Conservation (phyloP, 1,140 invertebrate species). For the Phymorhynchus buccinoides region DNA sequence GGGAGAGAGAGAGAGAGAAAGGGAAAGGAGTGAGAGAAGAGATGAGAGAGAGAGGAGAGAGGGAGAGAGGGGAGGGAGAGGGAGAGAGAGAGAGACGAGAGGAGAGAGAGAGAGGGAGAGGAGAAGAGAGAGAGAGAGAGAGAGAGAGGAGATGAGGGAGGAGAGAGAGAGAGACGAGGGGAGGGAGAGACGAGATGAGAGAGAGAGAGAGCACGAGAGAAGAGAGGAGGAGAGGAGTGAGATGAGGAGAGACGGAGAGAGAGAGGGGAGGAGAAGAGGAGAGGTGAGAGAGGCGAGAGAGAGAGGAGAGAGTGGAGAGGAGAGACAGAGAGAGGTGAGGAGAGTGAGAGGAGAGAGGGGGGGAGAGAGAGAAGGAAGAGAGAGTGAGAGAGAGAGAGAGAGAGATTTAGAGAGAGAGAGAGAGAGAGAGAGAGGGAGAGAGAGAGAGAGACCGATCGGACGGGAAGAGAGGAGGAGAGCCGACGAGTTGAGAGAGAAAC, state of each 20-base stretch:
- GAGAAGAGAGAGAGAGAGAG: conserved; percentile 31
- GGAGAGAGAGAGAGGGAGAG: conserved; percentile 27
- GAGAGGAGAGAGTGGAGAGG: not conserved
- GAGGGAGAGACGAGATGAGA: not conserved
- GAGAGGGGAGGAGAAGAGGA: not conserved
- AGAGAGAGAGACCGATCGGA: not conserved
- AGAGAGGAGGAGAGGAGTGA: not conserved
- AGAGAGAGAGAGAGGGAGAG: not conserved
- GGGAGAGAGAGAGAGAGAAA: conserved; percentile 26
- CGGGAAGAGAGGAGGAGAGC: too few relatives aligned
- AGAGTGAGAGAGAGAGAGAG: not conserved
- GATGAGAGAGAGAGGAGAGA: conserved; percentile 26
- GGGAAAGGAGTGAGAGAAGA: conserved; percentile 26
- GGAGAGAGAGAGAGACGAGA: not conserved
- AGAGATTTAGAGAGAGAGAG: not conserved
- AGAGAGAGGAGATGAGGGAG: not conserved
- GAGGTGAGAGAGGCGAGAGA: not conserved
- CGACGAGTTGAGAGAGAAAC: too few relatives aligned
- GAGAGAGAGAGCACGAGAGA: not conserved
- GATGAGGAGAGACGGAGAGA: not conserved
- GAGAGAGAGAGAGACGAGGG: not conserved
- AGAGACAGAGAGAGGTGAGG: too few relatives aligned
- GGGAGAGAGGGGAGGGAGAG: conserved; percentile 2
- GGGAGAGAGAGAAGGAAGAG: not conserved
- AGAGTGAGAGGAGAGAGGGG: not conserved